Percentiles rank a stretch among this genome's conserved stretches.
Conservation (phyloP, 2,888 invertebrate species). For the Carterocephalus palaemon region DNA sequence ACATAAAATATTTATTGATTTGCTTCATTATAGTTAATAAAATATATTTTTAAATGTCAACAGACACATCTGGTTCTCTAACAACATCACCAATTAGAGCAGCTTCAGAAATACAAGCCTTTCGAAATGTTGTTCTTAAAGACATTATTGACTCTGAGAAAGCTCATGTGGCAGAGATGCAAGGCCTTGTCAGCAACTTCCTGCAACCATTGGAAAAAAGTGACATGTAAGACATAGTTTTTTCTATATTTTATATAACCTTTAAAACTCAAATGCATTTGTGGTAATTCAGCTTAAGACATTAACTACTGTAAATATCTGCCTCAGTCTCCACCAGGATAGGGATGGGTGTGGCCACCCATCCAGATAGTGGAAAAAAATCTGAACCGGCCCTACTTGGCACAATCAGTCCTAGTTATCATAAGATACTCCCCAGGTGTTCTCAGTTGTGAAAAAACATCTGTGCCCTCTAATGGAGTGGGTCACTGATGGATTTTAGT, state of each 20-base stretch:
- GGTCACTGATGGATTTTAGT: too few relatives aligned
- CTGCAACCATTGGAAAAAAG: slow-evolving; percentile 91
- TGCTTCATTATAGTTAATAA: neutral
- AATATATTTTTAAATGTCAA: slow-evolving; percentile 15
- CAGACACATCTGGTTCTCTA: slow-evolving; percentile 77
- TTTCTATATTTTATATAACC: slow-evolving; percentile 3
- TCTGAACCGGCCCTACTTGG: too few relatives aligned
- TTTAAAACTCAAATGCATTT: too few relatives aligned
- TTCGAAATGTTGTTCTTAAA: slow-evolving; percentile 90
- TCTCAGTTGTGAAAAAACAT: too few relatives aligned
- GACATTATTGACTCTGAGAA: slow-evolving; percentile 96
- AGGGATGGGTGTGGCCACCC: too few relatives aligned
- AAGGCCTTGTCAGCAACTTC: slow-evolving; percentile 90
- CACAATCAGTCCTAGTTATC: too few relatives aligned
- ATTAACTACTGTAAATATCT: too few relatives aligned
- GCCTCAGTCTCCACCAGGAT: too few relatives aligned
- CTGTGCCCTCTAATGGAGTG: too few relatives aligned
- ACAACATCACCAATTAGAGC: slow-evolving; percentile 82
- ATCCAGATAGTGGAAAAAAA: too few relatives aligned
- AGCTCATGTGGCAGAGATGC: slow-evolving; percentile 93
- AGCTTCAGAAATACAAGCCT: slow-evolving; percentile 86
- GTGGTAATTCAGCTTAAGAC: too few relatives aligned
- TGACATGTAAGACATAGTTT: slow-evolving; percentile 94
- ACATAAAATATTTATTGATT: slow-evolving; percentile 79
- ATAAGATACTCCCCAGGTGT: too few relatives aligned